phyloP scores from a whole-genome alignment of 2,888 invertebrate species.

The Heliconius erato region DNA sequence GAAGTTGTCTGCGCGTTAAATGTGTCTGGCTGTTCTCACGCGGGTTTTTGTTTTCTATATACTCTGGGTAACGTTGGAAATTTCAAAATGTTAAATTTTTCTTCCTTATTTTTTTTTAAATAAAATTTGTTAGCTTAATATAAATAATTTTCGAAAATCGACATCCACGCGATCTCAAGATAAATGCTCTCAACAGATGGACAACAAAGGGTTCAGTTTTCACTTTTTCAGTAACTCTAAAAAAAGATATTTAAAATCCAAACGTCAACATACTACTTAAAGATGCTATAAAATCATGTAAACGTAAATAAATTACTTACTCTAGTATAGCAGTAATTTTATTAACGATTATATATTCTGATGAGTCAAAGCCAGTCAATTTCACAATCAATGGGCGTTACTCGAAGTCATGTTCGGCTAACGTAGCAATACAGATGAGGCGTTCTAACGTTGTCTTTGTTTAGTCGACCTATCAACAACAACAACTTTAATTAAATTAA shows the following conservation, averaged over 20 bases:
- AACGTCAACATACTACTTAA: too few species aligned
- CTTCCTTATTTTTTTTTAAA: too few species aligned
- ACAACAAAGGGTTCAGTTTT: too few species aligned
- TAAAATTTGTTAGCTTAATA: too few species aligned
- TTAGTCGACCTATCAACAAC: slow-evolving; percentile 61
- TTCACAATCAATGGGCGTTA: slow-evolving; percentile 57
- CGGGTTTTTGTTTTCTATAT: not conserved
- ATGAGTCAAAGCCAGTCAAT: slow-evolving; percentile 70
- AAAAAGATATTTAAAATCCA: too few species aligned
- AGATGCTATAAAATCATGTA: not conserved
- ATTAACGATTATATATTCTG: slow-evolving; percentile 56
- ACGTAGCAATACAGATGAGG: slow-evolving; percentile 66
- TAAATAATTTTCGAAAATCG: too few species aligned
- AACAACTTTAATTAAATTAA: slow-evolving; percentile 45
- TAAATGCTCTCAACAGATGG: too few species aligned
- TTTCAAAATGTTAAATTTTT: too few species aligned
- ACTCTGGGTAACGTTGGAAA: too few species aligned
- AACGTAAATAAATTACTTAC: not conserved
- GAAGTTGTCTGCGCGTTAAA: not conserved
- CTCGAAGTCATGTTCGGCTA: slow-evolving; percentile 57
- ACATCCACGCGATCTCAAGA: too few species aligned
- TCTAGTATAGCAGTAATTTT: not conserved
- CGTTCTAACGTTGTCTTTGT: slow-evolving; percentile 60
- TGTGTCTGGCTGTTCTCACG: not conserved
- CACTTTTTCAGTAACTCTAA: too few species aligned